Percentiles rank a stretch among this genome's conserved stretches.
phyloP scores from a whole-genome alignment of 2,888 invertebrate species.

The Thysanoteuthis rhombus region DNA sequence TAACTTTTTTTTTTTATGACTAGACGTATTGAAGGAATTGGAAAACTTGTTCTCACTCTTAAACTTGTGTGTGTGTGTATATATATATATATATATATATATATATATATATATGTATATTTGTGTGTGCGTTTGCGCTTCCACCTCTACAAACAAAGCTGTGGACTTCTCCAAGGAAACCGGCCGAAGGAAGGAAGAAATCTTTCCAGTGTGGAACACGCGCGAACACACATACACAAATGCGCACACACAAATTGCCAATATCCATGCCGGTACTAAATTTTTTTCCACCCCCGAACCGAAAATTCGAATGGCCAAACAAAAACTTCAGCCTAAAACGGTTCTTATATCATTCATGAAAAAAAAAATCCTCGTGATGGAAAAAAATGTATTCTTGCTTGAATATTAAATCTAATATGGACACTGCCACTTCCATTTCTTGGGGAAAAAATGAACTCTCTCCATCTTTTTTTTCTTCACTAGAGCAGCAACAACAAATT shows the following conservation, averaged over 20 bases:
- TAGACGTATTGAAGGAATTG: no score
- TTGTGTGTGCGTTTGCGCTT: neutral
- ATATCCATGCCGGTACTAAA: neutral
- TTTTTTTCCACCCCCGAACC: neutral
- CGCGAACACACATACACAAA: neutral
- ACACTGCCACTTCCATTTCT: neutral
- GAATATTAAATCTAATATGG: conserved; percentile 12
- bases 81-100: no score
- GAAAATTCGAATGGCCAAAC: neutral
- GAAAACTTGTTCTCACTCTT: no score
- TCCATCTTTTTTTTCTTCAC: neutral
- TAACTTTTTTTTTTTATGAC: no score
- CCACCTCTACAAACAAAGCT: neutral
- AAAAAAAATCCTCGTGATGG: neutral
- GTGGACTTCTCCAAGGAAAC: neutral
- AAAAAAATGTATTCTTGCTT: neutral
- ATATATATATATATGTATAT: no score
- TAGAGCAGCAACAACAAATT: neutral
- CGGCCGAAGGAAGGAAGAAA: neutral
- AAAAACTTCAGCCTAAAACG: neutral
- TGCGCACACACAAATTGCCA: neutral
- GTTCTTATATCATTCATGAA: neutral
- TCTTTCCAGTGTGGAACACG: neutral
- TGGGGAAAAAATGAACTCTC: neutral
- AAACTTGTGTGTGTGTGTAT: no score